Percentiles rank a stretch among this genome's conserved stretches.
These are phyloP conservation scores for Tragelaphus imberbis DNA, from an alignment of 2,113 vertebrate genomes.

Conservation along the genomic window DNA sequence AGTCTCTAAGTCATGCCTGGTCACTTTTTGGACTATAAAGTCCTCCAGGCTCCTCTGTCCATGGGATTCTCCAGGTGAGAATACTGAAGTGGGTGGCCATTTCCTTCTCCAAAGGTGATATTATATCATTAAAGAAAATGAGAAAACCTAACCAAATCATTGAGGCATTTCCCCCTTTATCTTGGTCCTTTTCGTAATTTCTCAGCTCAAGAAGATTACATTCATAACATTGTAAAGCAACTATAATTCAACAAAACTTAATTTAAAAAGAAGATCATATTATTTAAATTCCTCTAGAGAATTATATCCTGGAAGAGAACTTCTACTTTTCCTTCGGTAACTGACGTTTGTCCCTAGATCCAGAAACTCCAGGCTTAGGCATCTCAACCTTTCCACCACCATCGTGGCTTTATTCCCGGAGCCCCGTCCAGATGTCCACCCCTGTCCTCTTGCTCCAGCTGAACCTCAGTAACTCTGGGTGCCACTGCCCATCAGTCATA, in stretches of 20 bases:
- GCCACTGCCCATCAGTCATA: constrained; percentile 13
- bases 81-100: neutral
- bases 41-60: neutral
- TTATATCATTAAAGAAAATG: neutral
- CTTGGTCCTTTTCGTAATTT: neutral
- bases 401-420: neutral
- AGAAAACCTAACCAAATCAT: neutral
- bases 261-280: neutral
- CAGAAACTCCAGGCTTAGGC: neutral
- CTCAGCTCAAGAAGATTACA: neutral
- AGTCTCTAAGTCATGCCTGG: neutral
- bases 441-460: neutral
- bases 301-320: neutral
- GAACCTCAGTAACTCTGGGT: neutral
- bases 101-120: neutral
- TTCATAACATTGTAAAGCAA: neutral
- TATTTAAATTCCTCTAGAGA: neutral
- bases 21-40: neutral
- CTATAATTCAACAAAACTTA: neutral
- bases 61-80: neutral
- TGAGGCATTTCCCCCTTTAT: neutral
- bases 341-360: neutral
- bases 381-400: neutral
- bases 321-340: neutral
- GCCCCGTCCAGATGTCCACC: neutral